Evolutionary conservation across 2,797 vertebrate species (phyloP).

Genomic region (Gallinago stenura): DNA sequence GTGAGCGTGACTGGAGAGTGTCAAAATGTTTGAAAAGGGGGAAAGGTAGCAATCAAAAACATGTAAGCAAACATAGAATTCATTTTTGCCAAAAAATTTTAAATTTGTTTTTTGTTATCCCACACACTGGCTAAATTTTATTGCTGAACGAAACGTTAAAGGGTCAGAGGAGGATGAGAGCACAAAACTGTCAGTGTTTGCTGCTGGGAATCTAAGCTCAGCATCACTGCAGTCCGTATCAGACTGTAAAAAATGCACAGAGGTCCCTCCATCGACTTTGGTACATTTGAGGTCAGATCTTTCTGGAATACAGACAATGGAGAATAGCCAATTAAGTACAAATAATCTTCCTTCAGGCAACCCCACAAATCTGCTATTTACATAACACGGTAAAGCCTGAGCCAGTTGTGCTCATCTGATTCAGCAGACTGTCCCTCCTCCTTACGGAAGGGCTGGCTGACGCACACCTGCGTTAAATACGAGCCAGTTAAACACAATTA

Average conservation of each 20-base stretch:
- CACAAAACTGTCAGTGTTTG: neutral
- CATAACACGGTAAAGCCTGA: neutral
- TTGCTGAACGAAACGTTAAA: neutral
- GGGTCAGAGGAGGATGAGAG: neutral
- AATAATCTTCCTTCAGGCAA: neutral
- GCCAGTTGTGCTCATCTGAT: slow-evolving; percentile 24
- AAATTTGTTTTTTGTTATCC: neutral
- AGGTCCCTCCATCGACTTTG: neutral
- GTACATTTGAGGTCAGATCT: neutral
- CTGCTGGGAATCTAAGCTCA: neutral
- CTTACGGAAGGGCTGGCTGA: neutral
- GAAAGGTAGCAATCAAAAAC: neutral
- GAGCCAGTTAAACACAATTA: neutral
- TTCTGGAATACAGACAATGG: neutral
- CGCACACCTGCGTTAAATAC: rapidly evolving
- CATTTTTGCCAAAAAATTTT: neutral
- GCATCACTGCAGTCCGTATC: neutral
- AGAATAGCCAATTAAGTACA: slow-evolving; percentile 31
- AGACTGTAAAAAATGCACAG: neutral
- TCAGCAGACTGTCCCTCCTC: slow-evolving; percentile 3
- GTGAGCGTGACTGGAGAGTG: neutral
- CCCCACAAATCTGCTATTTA: slow-evolving; percentile 26
- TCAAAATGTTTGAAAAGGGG: neutral
- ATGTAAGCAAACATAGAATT: neutral
- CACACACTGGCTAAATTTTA: neutral